Conservation (phyloP, 2,113 vertebrate species). For the Scomber colias region DNA sequence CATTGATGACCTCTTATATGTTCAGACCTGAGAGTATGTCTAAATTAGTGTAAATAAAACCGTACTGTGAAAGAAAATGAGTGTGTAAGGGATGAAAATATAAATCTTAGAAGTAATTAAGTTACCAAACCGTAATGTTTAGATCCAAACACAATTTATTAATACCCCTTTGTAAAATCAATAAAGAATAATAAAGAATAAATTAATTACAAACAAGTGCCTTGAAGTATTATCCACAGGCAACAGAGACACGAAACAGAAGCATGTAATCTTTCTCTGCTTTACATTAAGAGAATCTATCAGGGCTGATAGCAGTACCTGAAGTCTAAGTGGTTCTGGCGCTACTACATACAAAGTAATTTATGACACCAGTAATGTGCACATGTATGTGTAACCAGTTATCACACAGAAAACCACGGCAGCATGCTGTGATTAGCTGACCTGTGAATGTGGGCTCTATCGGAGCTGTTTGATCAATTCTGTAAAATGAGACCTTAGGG, state of each 20-base stretch:
- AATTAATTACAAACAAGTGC: not conserved
- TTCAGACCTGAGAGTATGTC: not conserved
- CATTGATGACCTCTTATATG: not conserved
- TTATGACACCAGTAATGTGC: not conserved
- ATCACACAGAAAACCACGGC: conserved; percentile 35
- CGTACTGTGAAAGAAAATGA: too few species aligned
- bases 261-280: not conserved
- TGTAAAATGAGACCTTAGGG: conserved; percentile 20
- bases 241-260: not conserved
- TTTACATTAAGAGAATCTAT: not conserved
- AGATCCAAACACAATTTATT: too few species aligned
- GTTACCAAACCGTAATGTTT: too few species aligned
- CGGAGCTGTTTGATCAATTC: conserved; percentile 8
- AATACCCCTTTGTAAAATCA: not conserved
- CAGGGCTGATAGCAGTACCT: not conserved
- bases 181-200: too few species aligned
- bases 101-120: not conserved
- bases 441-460: not conserved
- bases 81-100: not conserved
- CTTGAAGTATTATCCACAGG: not conserved
- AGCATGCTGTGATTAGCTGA: conserved; percentile 35
- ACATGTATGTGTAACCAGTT: not conserved
- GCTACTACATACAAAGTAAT: not conserved
- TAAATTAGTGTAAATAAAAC: not conserved
- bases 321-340: not conserved